phyloP scores from a whole-genome alignment of 35 echinoderm and acorn worm species.

The Holothuria glaberrima region DNA sequence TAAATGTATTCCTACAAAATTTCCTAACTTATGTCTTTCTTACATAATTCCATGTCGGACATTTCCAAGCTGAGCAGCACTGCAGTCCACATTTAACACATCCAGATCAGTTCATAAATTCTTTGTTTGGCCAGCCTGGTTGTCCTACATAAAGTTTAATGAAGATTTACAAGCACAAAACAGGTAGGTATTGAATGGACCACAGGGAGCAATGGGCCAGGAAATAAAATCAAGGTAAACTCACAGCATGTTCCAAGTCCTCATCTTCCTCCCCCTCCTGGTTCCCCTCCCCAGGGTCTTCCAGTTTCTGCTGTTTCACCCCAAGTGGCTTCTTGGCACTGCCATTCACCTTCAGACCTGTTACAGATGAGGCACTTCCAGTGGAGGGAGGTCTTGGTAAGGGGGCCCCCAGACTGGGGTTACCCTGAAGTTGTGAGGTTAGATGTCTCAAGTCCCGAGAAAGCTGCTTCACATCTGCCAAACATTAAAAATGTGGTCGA shows the following conservation, averaged over 20 bases:
- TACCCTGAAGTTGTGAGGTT: constrained; percentile 38
- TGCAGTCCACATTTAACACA: no score
- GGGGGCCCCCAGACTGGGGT: neutral
- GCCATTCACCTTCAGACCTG: neutral
- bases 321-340: neutral
- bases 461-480: constrained; percentile 41
- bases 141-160: no score
- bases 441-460: constrained; percentile 45
- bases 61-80: no score
- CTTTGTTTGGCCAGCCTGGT: no score
- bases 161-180: no score
- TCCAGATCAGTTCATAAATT: no score
- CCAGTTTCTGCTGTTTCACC: constrained; percentile 1
- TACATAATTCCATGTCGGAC: no score
- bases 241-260: constrained; percentile 17
- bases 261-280: constrained; percentile 37
- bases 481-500: neutral
- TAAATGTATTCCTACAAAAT: no score
- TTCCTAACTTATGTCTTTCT: no score
- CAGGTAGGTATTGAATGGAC: no score
- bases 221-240: neutral
- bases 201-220: no score
- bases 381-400: constrained; percentile 47
- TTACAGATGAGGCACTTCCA: constrained; percentile 17
- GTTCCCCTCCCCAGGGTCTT: constrained; percentile 4